These are phyloP conservation scores for Mastacembelus armatus DNA, from an alignment of 2,797 vertebrate species.

Conservation along the genomic window DNA sequence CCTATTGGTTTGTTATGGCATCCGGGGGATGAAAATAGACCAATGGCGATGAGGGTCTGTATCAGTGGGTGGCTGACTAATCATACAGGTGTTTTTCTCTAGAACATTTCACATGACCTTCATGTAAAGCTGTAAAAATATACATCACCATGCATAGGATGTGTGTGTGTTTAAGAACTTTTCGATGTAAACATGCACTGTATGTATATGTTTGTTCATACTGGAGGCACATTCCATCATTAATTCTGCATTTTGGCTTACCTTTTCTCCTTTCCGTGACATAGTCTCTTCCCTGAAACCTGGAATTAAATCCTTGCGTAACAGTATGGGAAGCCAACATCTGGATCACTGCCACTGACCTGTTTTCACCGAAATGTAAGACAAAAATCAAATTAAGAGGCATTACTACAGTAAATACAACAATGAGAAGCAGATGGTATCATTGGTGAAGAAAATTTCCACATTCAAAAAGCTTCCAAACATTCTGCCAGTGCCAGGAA, in stretches of 20 bases:
- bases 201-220: conserved; percentile 9
- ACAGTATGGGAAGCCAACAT: conserved; percentile 67
- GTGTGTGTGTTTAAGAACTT: neutral
- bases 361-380: conserved; percentile 48
- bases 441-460: conserved; percentile 52
- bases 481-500: conserved; percentile 6
- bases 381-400: conserved; percentile 44
- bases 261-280: neutral
- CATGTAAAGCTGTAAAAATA: neutral
- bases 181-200: neutral
- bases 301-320: conserved; percentile 59
- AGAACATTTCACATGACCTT: conserved; percentile 75
- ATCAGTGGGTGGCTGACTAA: neutral
- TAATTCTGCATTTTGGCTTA: neutral
- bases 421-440: conserved; percentile 60
- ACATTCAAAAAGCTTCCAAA: no score
- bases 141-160: neutral
- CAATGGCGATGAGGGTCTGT: conserved; percentile 50
- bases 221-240: neutral
- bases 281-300: conserved; percentile 24
- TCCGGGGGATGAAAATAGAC: conserved; percentile 17
- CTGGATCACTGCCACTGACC: conserved; percentile 54
- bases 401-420: conserved; percentile 52
- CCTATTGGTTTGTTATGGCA: conserved; percentile 58
- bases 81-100: conserved; percentile 66